These are phyloP conservation scores for Leiothrix lutea DNA, from an alignment of 2,113 vertebrate species.

Conservation along the genomic window DNA sequence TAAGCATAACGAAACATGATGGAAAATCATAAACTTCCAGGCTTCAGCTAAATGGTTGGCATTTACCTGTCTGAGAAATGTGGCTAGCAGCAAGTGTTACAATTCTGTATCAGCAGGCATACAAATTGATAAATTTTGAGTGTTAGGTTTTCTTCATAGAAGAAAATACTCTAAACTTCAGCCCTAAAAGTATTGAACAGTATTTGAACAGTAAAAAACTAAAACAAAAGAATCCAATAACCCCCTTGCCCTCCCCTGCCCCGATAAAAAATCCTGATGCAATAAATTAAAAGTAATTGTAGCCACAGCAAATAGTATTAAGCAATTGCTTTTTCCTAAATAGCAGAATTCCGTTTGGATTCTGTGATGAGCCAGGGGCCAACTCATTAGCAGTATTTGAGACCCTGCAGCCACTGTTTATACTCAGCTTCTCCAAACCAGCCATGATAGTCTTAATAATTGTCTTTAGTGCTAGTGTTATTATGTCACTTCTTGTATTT, in stretches of 20 bases:
- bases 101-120: background rate
- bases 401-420: background rate
- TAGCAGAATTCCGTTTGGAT: background rate
- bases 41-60: background rate
- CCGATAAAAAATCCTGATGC: background rate
- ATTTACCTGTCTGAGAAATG: background rate
- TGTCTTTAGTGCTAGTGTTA: background rate
- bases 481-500: background rate
- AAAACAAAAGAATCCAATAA: background rate
- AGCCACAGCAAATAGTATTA: background rate
- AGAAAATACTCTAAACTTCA: background rate
- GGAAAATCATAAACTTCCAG: background rate
- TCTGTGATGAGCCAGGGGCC: background rate
- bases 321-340: background rate
- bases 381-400: background rate
- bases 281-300: background rate
- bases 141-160: background rate
- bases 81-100: background rate
- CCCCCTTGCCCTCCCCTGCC: fast-evolving
- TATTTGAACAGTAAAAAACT: background rate
- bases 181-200: background rate
- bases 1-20: background rate
- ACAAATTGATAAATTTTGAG: background rate
- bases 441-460: background rate
- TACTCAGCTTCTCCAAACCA: background rate